A percentile compares a stretch with the other conserved stretches of the same genome.
phyloP scores from a whole-genome alignment of 1,140 invertebrate genomes.

The Tribolium madens region DNA sequence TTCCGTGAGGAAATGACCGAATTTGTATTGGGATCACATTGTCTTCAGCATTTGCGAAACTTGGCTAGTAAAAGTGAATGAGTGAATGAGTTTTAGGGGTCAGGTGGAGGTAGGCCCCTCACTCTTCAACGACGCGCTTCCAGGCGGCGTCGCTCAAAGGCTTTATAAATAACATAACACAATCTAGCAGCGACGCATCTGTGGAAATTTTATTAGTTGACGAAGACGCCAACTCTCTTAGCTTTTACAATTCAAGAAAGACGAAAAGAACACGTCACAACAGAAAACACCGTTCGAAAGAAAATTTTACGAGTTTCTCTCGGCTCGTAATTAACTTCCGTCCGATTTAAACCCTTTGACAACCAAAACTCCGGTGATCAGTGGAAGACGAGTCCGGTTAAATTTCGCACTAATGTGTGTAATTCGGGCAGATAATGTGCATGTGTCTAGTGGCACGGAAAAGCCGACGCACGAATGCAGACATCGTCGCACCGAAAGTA shows the following conservation, averaged over 20 bases:
- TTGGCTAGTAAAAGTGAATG: conserved; percentile 39
- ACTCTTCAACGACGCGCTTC: conserved; percentile 51
- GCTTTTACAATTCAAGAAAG: conserved; percentile 41
- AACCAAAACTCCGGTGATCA: conserved; percentile 1
- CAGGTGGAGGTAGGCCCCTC: conserved; percentile 41
- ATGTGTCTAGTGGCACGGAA: conserved; percentile 34
- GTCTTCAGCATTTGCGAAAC: conserved; percentile 1
- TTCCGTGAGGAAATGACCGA: background rate
- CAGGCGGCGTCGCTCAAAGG: conserved; percentile 62
- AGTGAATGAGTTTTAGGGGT: conserved; percentile 38
- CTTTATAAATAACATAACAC: conserved; percentile 66
- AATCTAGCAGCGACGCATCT: conserved; percentile 64
- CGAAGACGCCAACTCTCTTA: conserved; percentile 54
- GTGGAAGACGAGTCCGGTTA: background rate
- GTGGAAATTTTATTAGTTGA: conserved; percentile 65
- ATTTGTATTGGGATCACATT: background rate
- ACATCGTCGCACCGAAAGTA: conserved; percentile 49
- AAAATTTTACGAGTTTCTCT: background rate
- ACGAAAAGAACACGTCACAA: conserved; percentile 29
- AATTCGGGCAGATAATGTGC: conserved; percentile 18
- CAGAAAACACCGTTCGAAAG: background rate
- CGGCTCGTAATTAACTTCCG: conserved; percentile 10
- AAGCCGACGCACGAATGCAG: conserved; percentile 21
- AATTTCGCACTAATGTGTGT: conserved; percentile 9
- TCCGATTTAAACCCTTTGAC: conserved; percentile 17